Evolutionary conservation across 2,113 vertebrate species (phyloP).

Genomic region (Stigmatopora argus): DNA sequence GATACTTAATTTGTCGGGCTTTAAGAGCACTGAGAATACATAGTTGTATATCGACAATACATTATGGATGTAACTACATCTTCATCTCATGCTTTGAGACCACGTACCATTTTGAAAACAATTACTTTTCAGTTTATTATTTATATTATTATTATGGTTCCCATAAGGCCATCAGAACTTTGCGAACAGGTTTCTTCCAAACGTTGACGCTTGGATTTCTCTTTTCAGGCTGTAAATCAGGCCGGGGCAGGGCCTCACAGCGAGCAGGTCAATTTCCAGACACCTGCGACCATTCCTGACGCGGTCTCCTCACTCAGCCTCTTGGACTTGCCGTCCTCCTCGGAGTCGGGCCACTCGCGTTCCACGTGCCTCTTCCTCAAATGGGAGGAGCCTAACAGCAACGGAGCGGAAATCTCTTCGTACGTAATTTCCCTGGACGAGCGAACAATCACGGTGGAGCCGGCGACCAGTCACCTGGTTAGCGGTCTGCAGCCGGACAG

Average conservation of each 20-base stretch:
- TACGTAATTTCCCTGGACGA: conserved; percentile 85
- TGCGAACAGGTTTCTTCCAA: too few species aligned
- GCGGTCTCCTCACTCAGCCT: conserved; percentile 72
- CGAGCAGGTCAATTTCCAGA: conserved; percentile 80
- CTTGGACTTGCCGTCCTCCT: conserved; percentile 76
- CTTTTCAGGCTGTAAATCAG: conserved; percentile 82
- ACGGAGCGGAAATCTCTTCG: conserved; percentile 84
- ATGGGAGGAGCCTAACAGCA: conserved; percentile 92
- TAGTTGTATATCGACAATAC: too few species aligned
- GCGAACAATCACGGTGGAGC: conserved; percentile 73
- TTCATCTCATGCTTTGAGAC: too few species aligned
- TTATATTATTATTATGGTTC: not conserved
- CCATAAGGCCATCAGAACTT: too few species aligned
- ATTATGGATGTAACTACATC: too few species aligned
- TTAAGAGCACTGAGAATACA: too few species aligned
- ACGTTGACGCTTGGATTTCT: not conserved
- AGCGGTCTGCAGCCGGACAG: conserved; percentile 86
- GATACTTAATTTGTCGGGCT: not conserved
- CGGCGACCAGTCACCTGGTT: conserved; percentile 72
- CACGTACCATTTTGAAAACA: not conserved
- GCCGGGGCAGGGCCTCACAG: conserved; percentile 87
- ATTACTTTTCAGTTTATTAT: not conserved
- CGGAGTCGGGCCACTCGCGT: conserved; percentile 65
- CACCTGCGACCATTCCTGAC: conserved; percentile 80
- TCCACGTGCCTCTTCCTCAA: conserved; percentile 85